Conservation (phyloP, 2,888 invertebrate species). For the Aspidiotus rigidus region DNA sequence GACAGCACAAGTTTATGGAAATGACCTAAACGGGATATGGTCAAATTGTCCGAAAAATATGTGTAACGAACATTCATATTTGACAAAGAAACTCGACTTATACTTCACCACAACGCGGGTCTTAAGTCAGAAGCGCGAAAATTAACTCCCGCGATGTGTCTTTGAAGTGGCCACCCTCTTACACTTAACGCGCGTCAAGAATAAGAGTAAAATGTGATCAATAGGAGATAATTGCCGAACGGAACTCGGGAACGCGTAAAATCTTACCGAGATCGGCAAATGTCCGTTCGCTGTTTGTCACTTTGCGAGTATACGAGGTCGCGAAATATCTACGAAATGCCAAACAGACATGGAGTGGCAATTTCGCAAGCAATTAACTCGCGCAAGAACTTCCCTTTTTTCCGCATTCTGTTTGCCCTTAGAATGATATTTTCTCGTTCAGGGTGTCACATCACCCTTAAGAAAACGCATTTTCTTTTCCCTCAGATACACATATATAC, state of each 20-base stretch:
- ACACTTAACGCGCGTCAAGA: not conserved
- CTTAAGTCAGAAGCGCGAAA: not conserved
- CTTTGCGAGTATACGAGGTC: constrained; percentile 6
- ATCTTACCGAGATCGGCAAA: not conserved
- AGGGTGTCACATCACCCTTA: constrained; percentile 27
- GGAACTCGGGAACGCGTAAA: not conserved
- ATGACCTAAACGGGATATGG: not conserved
- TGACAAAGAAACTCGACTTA: not conserved
- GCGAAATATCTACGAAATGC: constrained; percentile 27
- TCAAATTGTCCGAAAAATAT: not conserved
- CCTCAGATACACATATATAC: not conserved
- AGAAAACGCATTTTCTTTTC: constrained; percentile 15
- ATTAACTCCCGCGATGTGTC: not conserved
- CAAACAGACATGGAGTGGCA: constrained; percentile 29
- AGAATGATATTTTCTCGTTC: constrained; percentile 26
- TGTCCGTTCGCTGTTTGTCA: constrained; percentile 7
- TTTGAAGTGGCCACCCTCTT: not conserved
- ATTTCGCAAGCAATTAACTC: constrained; percentile 31
- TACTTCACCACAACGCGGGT: not conserved
- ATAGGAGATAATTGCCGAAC: constrained; percentile 26
- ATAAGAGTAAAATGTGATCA: constrained; percentile 21
- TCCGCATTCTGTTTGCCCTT: constrained; percentile 2
- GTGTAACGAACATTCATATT: not conserved
- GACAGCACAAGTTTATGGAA: not conserved
- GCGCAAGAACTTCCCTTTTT: constrained; percentile 16